Conservation (phyloP, 2,797 vertebrate genomes). For the Perodicticus potto region DNA sequence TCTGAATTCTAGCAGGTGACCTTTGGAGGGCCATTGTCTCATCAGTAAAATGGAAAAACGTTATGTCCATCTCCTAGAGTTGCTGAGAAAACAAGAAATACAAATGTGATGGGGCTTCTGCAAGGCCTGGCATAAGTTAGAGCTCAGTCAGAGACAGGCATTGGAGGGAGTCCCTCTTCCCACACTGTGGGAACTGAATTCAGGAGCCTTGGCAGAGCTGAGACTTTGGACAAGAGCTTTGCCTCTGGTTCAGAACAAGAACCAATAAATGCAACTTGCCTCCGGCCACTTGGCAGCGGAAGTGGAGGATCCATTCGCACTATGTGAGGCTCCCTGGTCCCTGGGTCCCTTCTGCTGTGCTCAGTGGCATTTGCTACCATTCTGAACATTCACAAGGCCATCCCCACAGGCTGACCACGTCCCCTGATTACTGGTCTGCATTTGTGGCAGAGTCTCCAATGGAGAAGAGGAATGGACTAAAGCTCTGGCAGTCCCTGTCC, state of each 20-base stretch:
- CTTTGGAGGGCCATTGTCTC: neutral
- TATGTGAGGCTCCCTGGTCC: neutral
- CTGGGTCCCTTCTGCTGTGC: neutral
- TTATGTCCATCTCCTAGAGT: neutral
- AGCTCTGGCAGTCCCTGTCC: neutral
- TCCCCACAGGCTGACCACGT: neutral
- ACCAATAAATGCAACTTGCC: neutral
- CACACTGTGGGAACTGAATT: neutral
- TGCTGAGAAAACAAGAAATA: neutral
- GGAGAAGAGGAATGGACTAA: neutral
- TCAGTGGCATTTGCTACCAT: neutral
- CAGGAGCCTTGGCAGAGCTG: neutral
- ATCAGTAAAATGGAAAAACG: neutral
- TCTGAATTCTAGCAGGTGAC: neutral
- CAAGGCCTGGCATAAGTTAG: neutral
- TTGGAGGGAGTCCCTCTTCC: neutral
- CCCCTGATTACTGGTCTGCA: neutral
- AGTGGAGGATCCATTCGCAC: neutral
- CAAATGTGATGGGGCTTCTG: neutral
- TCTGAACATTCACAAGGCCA: neutral
- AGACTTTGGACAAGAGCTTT: neutral
- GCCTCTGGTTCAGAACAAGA: neutral
- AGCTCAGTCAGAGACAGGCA: neutral
- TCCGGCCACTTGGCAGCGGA: neutral
- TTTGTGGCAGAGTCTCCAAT: neutral